Evolutionary conservation across 2,113 vertebrate genomes (phyloP).

Genomic region (Carassius gibelio): DNA sequence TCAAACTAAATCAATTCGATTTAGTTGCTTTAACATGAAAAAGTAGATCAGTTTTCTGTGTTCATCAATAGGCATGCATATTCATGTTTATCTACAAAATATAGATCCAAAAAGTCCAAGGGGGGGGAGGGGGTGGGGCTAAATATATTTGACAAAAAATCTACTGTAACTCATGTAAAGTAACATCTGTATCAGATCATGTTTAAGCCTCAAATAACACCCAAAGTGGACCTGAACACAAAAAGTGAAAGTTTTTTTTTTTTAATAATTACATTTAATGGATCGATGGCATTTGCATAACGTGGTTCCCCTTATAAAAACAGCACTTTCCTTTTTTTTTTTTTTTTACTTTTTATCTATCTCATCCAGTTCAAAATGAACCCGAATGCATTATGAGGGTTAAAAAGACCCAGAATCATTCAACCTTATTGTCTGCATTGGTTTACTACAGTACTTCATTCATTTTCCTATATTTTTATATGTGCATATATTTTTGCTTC

Average conservation of each 20-base stretch:
- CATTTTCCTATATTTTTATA: background rate
- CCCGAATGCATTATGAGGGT: background rate
- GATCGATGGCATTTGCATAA: too few species aligned
- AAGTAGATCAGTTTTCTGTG: background rate
- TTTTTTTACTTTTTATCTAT: background rate
- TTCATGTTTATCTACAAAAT: background rate
- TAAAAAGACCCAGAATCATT: background rate
- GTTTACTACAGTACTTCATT: background rate
- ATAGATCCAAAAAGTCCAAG: background rate
- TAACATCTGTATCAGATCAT: background rate
- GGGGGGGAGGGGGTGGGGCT: too few species aligned
- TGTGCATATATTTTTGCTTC: background rate
- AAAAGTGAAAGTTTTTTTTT: too few species aligned
- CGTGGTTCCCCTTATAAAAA: too few species aligned
- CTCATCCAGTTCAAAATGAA: background rate
- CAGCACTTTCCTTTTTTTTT: too few species aligned
- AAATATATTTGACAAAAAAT: background rate
- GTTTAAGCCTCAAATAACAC: background rate
- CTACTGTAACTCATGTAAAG: background rate
- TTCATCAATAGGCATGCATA: background rate
- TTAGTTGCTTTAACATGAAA: background rate
- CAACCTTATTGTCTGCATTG: background rate
- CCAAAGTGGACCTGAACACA: background rate
- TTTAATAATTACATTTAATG: too few species aligned
- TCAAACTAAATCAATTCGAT: background rate